Evolutionary conservation across 1,140 invertebrate species (phyloP).

Genomic region (Frieseomelitta varia): DNA sequence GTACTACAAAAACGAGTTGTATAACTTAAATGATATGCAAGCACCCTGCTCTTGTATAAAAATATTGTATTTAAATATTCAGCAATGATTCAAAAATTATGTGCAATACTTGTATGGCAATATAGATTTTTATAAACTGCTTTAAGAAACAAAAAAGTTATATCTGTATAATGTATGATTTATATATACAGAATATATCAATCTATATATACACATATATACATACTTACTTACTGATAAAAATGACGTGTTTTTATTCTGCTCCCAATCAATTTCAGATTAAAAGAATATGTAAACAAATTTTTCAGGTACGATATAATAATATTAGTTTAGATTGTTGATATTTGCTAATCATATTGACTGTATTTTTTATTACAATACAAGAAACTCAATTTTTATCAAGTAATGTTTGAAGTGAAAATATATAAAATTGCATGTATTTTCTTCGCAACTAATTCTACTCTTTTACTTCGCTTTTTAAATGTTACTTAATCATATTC

Average conservation of each 20-base stretch:
- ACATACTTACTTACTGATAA: constrained; percentile 54
- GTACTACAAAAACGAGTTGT: not conserved
- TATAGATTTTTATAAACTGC: constrained; percentile 70
- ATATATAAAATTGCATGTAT: constrained; percentile 59
- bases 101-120: constrained; percentile 75
- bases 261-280: constrained; percentile 63
- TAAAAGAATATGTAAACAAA: constrained; percentile 37
- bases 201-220: constrained; percentile 54
- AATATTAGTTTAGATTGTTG: constrained; percentile 45
- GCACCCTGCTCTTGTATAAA: constrained; percentile 53
- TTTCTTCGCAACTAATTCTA: not conserved
- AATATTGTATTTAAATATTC: constrained; percentile 50
- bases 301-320: constrained; percentile 61
- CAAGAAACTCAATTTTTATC: constrained; percentile 25
- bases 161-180: constrained; percentile 73
- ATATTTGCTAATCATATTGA: constrained; percentile 42
- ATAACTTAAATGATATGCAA: constrained; percentile 31
- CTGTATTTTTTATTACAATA: constrained; percentile 28
- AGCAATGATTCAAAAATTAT: constrained; percentile 57
- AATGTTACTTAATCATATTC: constrained; percentile 1
- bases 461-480: not conserved
- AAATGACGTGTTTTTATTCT: constrained; percentile 63
- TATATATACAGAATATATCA: constrained; percentile 67
- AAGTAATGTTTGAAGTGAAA: constrained; percentile 54
- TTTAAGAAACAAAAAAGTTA: constrained; percentile 64